Evolutionary conservation across 2,888 invertebrate genomes (phyloP), one percentile per base, ranked within the genome.

Genomic region (Apamea anceps): DNA sequence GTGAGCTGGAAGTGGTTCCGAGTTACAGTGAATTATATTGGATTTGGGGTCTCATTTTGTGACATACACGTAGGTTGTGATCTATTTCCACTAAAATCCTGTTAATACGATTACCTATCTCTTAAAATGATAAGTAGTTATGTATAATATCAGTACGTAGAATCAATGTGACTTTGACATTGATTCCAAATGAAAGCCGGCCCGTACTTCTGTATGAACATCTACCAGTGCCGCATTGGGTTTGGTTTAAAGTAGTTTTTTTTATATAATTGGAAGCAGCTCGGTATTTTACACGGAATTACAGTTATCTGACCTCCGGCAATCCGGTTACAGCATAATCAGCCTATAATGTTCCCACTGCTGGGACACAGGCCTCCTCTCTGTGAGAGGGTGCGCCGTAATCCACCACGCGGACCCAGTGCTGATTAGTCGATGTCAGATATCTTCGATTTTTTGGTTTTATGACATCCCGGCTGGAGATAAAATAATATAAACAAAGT

Each of bases 1-100:
- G 32, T 74, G 51, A 45, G 45, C n/a, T 45, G 82, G 60, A 71
- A 81, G 60, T 71, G 71, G 77, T 77, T 32, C 21, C 21, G n/a
- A 57, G 68, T 72, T 48, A 68, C 42, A 62, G 2, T 57, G 72
- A 60, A 68, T 60, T 82, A 62, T 54, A 45, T 81, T 45, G 6
- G 42, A 80, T 67, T 75, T 67, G 13, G n/a, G 21, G 2, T n/a
- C 21, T 21, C 2, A 66, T 66, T 57, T 75, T 72, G 25, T 51
- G 37, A 13, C 8, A 48, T n/a, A n/a, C 32, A 0, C 18, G 12
- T 45, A 13, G 12, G 37, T 37, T 6, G 8, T 21, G 21, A 21
- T 65, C 37, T 37, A 37, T 65, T 65, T 67, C 18, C 7, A 51
- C 21, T 21, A 51, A 7, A 7, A 7, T 2, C 54, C 8, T 21